These are phyloP conservation scores for Eupeodes luniger DNA, from an alignment of 2,888 invertebrate species.

Conservation along the genomic window DNA sequence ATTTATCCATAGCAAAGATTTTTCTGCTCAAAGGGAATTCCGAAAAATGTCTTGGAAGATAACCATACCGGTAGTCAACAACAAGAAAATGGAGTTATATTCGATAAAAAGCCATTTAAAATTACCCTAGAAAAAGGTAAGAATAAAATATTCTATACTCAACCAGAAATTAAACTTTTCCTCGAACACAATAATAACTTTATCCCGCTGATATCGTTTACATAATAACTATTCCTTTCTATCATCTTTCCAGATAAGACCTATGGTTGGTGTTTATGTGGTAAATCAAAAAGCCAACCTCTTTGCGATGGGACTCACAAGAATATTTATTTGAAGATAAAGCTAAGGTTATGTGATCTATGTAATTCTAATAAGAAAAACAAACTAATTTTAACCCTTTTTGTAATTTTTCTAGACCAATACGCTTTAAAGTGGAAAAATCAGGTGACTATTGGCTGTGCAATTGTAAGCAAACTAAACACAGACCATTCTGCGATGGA, in stretches of 20 bases:
- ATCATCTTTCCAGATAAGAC: slow-evolving; percentile 86
- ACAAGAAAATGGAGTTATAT: slow-evolving; percentile 89
- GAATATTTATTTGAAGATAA: slow-evolving; percentile 89
- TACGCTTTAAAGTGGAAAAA: slow-evolving; percentile 93
- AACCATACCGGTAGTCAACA: slow-evolving; percentile 88
- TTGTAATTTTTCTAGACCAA: slow-evolving; percentile 86
- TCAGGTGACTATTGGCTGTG: slow-evolving; percentile 98
- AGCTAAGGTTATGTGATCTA: slow-evolving; percentile 85
- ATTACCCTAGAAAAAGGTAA: slow-evolving; percentile 88
- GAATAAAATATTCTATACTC: slow-evolving; percentile 13
- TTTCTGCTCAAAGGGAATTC: slow-evolving; percentile 85
- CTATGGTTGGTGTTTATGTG: slow-evolving; percentile 97
- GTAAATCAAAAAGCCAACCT: slow-evolving; percentile 95
- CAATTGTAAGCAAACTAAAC: slow-evolving; percentile 97
- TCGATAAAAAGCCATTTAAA: slow-evolving; percentile 95
- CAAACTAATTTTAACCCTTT: neutral
- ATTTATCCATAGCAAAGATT: slow-evolving; percentile 54
- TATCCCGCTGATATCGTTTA: slow-evolving; percentile 57
- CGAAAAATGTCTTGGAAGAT: slow-evolving; percentile 87
- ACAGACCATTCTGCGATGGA: slow-evolving; percentile 98
- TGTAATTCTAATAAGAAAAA: neutral
- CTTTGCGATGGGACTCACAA: slow-evolving; percentile 97
- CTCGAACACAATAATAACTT: slow-evolving; percentile 54
- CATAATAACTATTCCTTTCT: slow-evolving; percentile 60
- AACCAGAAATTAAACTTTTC: too few relatives aligned